phyloP scores from a whole-genome alignment of 2,888 invertebrate genomes.

The Zootermopsis nevadensis region DNA sequence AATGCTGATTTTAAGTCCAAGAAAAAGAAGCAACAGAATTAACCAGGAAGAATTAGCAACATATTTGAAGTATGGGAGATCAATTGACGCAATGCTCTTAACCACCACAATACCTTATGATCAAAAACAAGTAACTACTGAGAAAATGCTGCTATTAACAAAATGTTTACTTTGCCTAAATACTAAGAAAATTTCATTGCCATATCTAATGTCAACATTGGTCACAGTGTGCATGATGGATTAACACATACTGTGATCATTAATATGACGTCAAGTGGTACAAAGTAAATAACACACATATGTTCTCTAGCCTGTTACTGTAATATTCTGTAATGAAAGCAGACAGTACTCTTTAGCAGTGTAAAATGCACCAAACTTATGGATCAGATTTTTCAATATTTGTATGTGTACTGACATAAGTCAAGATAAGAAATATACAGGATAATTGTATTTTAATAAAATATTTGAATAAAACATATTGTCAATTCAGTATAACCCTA shows the following conservation, averaged over 20 bases:
- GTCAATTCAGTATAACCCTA: too few relatives aligned
- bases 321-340: too few relatives aligned
- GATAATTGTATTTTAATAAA: constrained; percentile 13
- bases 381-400: neutral
- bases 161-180: too few relatives aligned
- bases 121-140: neutral
- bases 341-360: neutral
- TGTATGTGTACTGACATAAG: neutral
- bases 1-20: neutral
- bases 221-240: neutral
- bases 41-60: neutral
- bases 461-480: neutral
- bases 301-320: too few relatives aligned
- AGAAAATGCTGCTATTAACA: too few relatives aligned
- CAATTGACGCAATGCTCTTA: neutral
- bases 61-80: neutral
- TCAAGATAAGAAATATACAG: neutral
- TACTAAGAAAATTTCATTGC: too few relatives aligned
- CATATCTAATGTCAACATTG: neutral
- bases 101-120: neutral
- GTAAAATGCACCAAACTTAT: neutral
- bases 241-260: neutral
- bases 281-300: too few relatives aligned
- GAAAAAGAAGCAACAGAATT: neutral
- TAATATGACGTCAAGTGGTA: too few relatives aligned